phyloP scores from a whole-genome alignment of 1,140 invertebrate genomes.

The Bombus affinis region DNA sequence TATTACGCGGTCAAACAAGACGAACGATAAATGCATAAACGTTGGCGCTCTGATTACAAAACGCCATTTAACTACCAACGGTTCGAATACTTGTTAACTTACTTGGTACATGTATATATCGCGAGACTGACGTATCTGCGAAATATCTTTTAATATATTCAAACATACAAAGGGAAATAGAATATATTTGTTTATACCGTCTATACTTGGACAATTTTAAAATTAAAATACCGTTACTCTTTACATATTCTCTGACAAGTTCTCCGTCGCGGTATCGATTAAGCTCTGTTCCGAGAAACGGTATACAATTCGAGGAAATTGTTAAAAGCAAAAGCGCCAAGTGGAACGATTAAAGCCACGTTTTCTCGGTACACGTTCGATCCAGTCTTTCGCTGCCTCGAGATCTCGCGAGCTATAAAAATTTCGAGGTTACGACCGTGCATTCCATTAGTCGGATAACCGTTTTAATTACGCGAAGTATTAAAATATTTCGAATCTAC shows the following conservation, averaged over 20 bases:
- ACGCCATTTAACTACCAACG: background rate
- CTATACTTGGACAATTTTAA: too few relatives aligned
- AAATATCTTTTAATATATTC: background rate
- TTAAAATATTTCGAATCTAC: constrained; percentile 27
- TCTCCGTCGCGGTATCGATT: constrained; percentile 40
- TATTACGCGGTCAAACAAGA: background rate
- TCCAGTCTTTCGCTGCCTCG: background rate
- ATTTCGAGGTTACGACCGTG: constrained; percentile 15
- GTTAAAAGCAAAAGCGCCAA: constrained; percentile 17
- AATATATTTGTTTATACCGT: too few relatives aligned
- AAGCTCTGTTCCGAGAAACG: constrained; percentile 49
- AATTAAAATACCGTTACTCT: background rate
- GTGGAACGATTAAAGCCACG: constrained; percentile 29
- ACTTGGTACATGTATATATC: background rate
- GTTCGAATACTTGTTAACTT: background rate
- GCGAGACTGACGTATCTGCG: background rate
- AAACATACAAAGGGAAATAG: too few relatives aligned
- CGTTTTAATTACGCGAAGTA: constrained; percentile 8
- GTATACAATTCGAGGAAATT: background rate
- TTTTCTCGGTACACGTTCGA: background rate
- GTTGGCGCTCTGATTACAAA: background rate
- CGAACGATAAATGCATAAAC: background rate
- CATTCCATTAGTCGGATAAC: constrained; percentile 26
- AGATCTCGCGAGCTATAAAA: constrained; percentile 27
- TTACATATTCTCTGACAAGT: constrained; percentile 31